These are phyloP conservation scores for Cistogaster globosa DNA, from an alignment of 2,888 invertebrate genomes.

Conservation along the genomic window DNA sequence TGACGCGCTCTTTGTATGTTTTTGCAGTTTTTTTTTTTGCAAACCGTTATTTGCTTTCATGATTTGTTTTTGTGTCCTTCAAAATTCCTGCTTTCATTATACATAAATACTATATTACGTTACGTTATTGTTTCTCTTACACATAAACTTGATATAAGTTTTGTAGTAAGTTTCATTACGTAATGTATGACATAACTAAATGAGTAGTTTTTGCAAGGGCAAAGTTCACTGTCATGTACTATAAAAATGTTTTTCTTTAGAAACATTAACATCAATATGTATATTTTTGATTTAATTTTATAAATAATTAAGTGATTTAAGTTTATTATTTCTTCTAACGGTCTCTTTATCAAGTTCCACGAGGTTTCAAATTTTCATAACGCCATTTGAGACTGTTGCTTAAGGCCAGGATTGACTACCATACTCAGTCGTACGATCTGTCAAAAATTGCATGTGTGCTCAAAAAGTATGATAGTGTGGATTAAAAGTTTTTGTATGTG, in stretches of 20 bases:
- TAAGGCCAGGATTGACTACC: too few relatives aligned
- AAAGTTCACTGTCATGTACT: not conserved
- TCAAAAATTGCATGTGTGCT: too few relatives aligned
- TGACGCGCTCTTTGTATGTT: conserved; percentile 4
- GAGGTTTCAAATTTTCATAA: too few relatives aligned
- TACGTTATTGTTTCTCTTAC: conserved; percentile 24
- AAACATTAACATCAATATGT: not conserved
- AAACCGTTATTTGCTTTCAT: not conserved
- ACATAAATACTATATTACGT: conserved; percentile 20
- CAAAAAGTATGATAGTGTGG: too few relatives aligned
- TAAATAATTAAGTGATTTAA: too few relatives aligned
- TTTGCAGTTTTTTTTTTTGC: conserved; percentile 21
- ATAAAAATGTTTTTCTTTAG: not conserved
- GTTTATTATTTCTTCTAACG: too few relatives aligned
- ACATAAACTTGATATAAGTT: conserved; percentile 3
- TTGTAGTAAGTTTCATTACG: conserved; percentile 34
- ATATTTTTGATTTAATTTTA: not conserved
- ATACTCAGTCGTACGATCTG: too few relatives aligned
- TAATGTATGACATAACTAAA: conserved; percentile 55
- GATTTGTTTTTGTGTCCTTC: conserved; percentile 37
- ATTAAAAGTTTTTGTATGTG: too few relatives aligned
- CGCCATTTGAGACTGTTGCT: too few relatives aligned
- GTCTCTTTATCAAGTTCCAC: too few relatives aligned
- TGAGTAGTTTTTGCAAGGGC: not conserved
- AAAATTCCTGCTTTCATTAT: conserved; percentile 14